These are phyloP conservation scores for Puffinus mauretanicus DNA, from an alignment of 2,113 vertebrate genomes.

Conservation along the genomic window DNA sequence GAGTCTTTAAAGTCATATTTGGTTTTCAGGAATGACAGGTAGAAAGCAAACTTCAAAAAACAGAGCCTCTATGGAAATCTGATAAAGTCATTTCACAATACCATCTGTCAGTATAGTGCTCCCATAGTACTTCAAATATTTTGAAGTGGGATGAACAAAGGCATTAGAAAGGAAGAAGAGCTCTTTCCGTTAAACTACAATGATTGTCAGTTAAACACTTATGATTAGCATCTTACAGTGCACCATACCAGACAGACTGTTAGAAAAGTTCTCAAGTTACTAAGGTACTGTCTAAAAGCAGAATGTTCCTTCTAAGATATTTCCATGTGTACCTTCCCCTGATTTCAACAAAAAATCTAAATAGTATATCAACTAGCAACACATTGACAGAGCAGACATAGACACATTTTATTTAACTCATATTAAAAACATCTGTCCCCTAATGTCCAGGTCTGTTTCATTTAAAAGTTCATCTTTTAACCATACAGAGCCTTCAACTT, in stretches of 20 bases:
- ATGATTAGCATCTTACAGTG: not conserved
- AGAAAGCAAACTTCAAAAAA: not conserved
- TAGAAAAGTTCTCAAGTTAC: not conserved
- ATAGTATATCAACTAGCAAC: not conserved
- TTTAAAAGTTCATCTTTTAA: not conserved
- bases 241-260: not conserved
- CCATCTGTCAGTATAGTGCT: not conserved
- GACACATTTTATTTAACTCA: not conserved
- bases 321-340: not conserved
- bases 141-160: constrained; percentile 21
- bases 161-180: not conserved
- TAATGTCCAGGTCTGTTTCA: not conserved
- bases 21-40: not conserved
- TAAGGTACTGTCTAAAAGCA: not conserved
- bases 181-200: not conserved
- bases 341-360: not conserved
- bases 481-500: not conserved
- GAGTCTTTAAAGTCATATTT: not conserved
- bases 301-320: not conserved
- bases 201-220: not conserved
- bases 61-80: not conserved
- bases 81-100: not conserved
- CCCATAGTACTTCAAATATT: not conserved
- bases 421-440: not conserved
- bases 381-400: not conserved